These are phyloP conservation scores for Conops quadrifasciatus DNA, from an alignment of 2,888 invertebrate genomes.

Conservation along the genomic window DNA sequence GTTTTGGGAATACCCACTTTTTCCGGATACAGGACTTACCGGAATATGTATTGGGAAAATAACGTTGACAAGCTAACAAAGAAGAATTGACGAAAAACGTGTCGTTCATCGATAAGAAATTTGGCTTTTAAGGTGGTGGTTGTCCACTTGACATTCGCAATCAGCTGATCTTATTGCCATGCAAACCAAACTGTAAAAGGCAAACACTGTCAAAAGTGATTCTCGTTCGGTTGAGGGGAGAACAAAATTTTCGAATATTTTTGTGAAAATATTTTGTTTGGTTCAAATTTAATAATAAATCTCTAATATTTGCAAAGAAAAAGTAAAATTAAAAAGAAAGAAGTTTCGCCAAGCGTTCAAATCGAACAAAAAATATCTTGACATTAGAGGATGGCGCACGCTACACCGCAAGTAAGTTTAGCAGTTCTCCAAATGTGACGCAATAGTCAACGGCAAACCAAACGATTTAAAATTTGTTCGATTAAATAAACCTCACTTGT, in stretches of 20 bases:
- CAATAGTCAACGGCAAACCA: conserved; percentile 48
- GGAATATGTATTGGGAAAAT: too few relatives aligned
- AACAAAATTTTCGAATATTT: conserved; percentile 24
- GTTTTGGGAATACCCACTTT: too few relatives aligned
- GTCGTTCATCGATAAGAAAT: too few relatives aligned
- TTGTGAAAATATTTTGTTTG: conserved; percentile 23
- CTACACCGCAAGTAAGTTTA: conserved; percentile 59
- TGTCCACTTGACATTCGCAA: conserved; percentile 6
- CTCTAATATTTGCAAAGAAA: conserved; percentile 27
- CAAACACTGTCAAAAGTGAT: conserved; percentile 42
- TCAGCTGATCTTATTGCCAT: conserved; percentile 18
- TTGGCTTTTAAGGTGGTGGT: too few relatives aligned
- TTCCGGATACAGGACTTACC: too few relatives aligned
- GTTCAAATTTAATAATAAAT: conserved; percentile 28
- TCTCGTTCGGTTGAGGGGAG: conserved; percentile 23
- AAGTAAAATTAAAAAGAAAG: conserved; percentile 13
- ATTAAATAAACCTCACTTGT: conserved; percentile 6
- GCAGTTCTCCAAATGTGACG: conserved; percentile 51
- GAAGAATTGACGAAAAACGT: too few relatives aligned
- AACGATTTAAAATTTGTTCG: conserved; percentile 2
- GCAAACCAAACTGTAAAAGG: conserved; percentile 2
- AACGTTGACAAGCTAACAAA: too few relatives aligned
- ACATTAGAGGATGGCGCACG: conserved; percentile 56
- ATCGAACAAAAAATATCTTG: conserved; percentile 1
- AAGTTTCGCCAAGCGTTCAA: conserved; percentile 5